Conservation (phyloP, 2,888 invertebrate genomes). For the Synanthedon formicaeformis region DNA sequence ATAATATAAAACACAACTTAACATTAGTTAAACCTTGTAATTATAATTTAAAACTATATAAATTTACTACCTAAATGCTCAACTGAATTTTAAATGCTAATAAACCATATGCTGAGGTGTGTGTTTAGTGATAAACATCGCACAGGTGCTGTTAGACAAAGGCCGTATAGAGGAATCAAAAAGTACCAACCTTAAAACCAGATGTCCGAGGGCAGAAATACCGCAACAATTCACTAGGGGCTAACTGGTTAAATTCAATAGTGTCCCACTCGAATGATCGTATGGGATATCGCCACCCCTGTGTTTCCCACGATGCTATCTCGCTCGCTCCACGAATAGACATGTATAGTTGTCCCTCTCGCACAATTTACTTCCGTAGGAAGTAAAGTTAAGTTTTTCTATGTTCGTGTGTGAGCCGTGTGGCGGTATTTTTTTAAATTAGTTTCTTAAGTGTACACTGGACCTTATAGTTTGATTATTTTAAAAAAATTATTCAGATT, state of each 20-base stretch:
- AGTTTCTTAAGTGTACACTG: background rate
- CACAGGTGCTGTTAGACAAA: conserved; percentile 8
- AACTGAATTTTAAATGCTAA: too few species aligned
- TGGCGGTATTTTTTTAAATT: conserved; percentile 24
- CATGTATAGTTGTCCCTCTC: conserved; percentile 18
- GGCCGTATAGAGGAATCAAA: conserved; percentile 15
- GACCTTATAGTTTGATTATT: background rate
- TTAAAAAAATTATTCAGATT: too few species aligned
- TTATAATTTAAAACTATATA: too few species aligned
- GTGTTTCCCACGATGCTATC: conserved; percentile 58
- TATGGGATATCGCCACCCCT: conserved; percentile 67
- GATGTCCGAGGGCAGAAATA: conserved; percentile 14
- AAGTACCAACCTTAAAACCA: conserved; percentile 12
- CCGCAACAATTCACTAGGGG: conserved; percentile 13
- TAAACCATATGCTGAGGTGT: conserved; percentile 13
- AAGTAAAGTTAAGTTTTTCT: conserved; percentile 52
- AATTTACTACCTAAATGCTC: too few species aligned
- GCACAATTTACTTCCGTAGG: conserved; percentile 52
- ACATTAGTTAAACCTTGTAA: too few species aligned
- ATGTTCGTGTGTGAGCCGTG: conserved; percentile 54
- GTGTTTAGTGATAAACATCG: conserved; percentile 23
- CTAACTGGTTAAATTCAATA: conserved; percentile 28
- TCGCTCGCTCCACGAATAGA: conserved; percentile 19
- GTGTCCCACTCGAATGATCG: conserved; percentile 50
- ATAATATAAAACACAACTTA: too few species aligned